Conservation (phyloP, 2,113 vertebrate genomes). For the Tragelaphus scriptus region DNA sequence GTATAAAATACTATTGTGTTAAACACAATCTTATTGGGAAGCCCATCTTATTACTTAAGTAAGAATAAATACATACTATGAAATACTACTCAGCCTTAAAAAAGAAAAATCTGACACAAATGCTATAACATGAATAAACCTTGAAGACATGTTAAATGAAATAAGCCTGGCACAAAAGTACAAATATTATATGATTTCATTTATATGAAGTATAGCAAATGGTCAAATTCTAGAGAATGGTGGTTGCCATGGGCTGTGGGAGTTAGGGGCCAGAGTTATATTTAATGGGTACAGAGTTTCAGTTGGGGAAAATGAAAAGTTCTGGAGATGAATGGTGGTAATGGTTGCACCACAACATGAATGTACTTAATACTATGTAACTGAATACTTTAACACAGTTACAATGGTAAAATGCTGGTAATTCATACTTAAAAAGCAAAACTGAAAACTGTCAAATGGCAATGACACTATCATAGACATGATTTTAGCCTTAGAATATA, state of each 20-base stretch:
- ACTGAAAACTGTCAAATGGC: neutral
- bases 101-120: neutral
- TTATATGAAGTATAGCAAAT: neutral
- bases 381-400: neutral
- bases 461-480: neutral
- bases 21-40: neutral
- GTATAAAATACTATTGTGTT: neutral
- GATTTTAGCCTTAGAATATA: neutral
- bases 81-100: neutral
- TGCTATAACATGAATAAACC: neutral
- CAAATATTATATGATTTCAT: neutral
- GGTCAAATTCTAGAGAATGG: neutral
- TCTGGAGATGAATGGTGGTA: neutral
- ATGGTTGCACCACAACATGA: neutral
- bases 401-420: neutral
- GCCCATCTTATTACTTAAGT: neutral
- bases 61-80: neutral
- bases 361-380: neutral
- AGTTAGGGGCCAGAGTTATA: neutral
- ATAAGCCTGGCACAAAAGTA: neutral
- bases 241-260: neutral
- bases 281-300: neutral
- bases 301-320: neutral
- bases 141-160: neutral
- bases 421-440: neutral